Base-by-base conservation (phyloP, 2,113 vertebrate species). In the Entelurus aequoreus region DNA sequence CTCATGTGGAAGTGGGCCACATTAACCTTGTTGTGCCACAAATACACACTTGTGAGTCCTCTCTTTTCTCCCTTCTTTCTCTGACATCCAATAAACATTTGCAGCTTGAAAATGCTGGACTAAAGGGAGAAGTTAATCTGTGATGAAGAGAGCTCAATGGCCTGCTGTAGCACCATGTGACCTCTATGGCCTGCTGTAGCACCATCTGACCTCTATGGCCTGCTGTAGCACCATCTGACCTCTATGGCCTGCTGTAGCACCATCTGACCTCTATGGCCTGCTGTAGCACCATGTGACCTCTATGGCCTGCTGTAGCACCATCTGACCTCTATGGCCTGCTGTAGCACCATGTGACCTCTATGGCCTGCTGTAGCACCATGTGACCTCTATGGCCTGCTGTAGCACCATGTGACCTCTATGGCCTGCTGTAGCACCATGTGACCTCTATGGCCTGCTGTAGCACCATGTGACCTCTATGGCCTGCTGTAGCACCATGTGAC, bases 1-100 rank as follows among this genome's bases (percentile, higher is more conserved):
- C 75, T 77, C 64, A 69, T 66, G 59, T 72, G 75, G 73, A 82
- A 74, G 16, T 65, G 77, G 67, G 73, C 66, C 54, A 80, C 49
- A 49, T 65, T 42, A 68, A 49, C 40, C 62, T 61, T 68, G 37
- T 71, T 71, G 68, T 48, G 72, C 66, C 62, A 62, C 53, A 80
- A 77, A 84, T 77, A 81, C 37, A 49, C 58, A 54, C 19, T 48
- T 68, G 53, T 42, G 42, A 71, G 40, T 28, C 28, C 61, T 48
- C 11, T 35, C 8, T 9, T 54, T 37, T 51, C 9, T 46, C 4
- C 38, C 40, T 57, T 13, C 8, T 54, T 57, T 44, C 11, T 44
- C 19, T 5, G 42, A 56, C 19, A 12, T 5, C 54, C 37, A 56
- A 56, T 11, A 15, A 42, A 42, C 9, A 42, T 16, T 16, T 13